phyloP scores from a whole-genome alignment of 2,888 invertebrate genomes.

The Dermolepida albohirtum region DNA sequence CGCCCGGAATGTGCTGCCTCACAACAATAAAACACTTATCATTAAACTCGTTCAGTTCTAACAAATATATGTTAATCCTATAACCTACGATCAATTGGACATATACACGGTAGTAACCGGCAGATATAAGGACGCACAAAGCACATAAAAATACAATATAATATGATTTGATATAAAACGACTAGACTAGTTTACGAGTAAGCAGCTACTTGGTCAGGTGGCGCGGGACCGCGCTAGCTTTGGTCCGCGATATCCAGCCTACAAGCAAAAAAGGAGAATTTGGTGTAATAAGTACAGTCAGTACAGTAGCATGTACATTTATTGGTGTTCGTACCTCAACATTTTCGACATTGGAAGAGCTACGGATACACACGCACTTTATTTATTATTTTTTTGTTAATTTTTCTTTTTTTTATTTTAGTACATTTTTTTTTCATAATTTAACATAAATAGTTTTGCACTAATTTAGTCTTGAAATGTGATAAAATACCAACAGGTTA shows the following conservation, averaged over 20 bases:
- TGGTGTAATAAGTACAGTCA: conserved; percentile 63
- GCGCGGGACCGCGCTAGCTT: conserved; percentile 61
- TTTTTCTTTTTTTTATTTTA: conserved; percentile 22
- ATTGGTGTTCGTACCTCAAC: conserved; percentile 61
- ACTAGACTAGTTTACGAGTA: conserved; percentile 62
- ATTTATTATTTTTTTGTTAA: conserved; percentile 30
- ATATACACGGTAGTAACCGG: conserved; percentile 49
- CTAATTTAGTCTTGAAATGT: conserved; percentile 42
- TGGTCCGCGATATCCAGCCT: conserved; percentile 65
- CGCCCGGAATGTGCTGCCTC: conserved; percentile 59
- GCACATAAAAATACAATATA: conserved; percentile 65
- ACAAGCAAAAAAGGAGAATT: conserved; percentile 61
- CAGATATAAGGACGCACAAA: conserved; percentile 62
- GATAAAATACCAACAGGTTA: conserved; percentile 45
- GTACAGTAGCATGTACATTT: conserved; percentile 59
- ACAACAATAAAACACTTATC: conserved; percentile 64
- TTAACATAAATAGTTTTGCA: conserved; percentile 36
- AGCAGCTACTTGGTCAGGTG: conserved; percentile 62
- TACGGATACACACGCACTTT: conserved; percentile 51
- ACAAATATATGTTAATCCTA: conserved; percentile 54
- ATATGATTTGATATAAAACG: conserved; percentile 63
- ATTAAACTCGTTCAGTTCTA: conserved; percentile 63
- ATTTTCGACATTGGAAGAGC: conserved; percentile 51
- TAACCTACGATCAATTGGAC: conserved; percentile 45
- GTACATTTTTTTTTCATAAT: conserved; percentile 28